phyloP scores from a whole-genome alignment of 2,888 invertebrate species.

The Brachylomia viminalis region DNA sequence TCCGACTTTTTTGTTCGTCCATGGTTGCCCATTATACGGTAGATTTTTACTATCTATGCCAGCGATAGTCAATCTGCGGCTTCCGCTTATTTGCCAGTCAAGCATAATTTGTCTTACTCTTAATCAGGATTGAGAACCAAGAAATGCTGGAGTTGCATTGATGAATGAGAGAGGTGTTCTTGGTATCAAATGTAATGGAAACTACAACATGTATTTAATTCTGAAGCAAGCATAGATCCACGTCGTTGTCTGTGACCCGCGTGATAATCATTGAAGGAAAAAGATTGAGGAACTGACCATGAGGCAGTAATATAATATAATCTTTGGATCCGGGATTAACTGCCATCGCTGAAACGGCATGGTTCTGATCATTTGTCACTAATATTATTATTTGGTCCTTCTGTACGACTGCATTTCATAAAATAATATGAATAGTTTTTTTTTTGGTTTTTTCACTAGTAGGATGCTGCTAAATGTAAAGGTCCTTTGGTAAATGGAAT shows the following conservation, averaged over 20 bases:
- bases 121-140: conserved; percentile 3
- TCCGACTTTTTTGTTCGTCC: no score
- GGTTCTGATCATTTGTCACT: neutral
- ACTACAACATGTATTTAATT: neutral
- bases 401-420: neutral
- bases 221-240: neutral
- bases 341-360: conserved; percentile 17
- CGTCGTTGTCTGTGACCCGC: neutral
- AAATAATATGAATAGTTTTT: neutral
- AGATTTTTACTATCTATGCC: conserved; percentile 1
- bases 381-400: neutral
- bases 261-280: conserved; percentile 1
- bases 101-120: conserved; percentile 3
- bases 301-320: no score
- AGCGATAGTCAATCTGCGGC: neutral
- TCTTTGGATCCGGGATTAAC: conserved; percentile 9
- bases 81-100: conserved; percentile 2
- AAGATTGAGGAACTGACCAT: conserved; percentile 4
- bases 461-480: neutral
- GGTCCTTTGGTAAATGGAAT: neutral
- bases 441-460: neutral
- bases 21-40: conserved; percentile 23
- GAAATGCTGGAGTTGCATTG: neutral
- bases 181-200: neutral
- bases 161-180: neutral